Evolutionary conservation across 2,888 invertebrate species (phyloP), one percentile per base, ranked within the genome.

Genomic region (Morpho deidamia): DNA sequence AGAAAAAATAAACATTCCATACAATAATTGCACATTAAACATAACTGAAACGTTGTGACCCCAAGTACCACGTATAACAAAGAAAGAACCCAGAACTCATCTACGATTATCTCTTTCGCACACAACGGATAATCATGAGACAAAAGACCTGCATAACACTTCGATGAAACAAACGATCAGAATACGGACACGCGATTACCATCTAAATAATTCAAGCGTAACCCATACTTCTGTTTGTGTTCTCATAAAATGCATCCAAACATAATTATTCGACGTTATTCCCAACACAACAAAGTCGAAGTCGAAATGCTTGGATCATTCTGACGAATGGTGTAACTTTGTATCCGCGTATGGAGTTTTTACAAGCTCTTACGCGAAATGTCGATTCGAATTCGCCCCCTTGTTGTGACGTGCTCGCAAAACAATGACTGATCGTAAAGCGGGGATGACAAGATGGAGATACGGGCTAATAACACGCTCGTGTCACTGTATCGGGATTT

Each of bases 191-290:
- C 80, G 79, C 80, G 86, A 86, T 87, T 86, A 83, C 81, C 78
- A 80, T 84, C 82, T 88, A 86, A 87, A 88, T 88, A 84, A 88
- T 88, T 88, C 87, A 88, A 76, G 75, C 78, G 70, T 78, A 80
- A 80, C 77, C 76, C 75, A 78, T 80, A 71, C 72, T 72, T 76
- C 73, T 76, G 70, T 73, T 70, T 69, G 70, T 73, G 68, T 66
- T 46, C 55, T 49, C 68, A 73, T 68, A 72, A 65, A 49, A 60
- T 65, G 59, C 55, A 32, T 54, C 55, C 58, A 38, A 45, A 10
- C 44, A 39, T 3, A 14, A 42, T 51, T 14, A 7, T 43, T 11
- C 8, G 41, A 49, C 67, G 61, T 59, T 73, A 67, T 52, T 4
- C 0, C 14, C 5, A 7, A 2, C 0, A 2, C 0, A 0, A 53